phyloP scores from a whole-genome alignment of 2,797 vertebrate genomes.

The Artibeus lituratus region DNA sequence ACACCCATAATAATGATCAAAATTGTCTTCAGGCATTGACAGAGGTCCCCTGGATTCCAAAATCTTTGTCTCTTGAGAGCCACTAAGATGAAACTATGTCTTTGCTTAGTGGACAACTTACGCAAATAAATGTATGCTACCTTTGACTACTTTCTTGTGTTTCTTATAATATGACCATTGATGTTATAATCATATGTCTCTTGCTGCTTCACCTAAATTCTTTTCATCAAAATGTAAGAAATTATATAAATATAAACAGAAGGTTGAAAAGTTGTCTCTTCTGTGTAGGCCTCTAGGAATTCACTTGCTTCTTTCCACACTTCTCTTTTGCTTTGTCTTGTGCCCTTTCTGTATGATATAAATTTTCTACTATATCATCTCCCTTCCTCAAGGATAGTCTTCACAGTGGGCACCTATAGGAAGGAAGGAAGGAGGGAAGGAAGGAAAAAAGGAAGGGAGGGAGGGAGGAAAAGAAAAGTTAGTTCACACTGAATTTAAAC shows the following conservation, averaged over 20 bases:
- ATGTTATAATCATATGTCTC: not conserved
- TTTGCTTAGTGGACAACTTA: not conserved
- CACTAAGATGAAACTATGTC: not conserved
- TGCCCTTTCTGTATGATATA: not conserved
- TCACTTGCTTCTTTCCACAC: not conserved
- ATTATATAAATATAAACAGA: not conserved
- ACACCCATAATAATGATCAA: not conserved
- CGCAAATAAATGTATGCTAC: not conserved
- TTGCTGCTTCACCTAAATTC: not conserved
- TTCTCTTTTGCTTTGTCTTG: not conserved
- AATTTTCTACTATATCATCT: not conserved
- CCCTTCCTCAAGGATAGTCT: not conserved
- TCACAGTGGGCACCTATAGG: not conserved
- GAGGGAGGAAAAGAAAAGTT: not conserved
- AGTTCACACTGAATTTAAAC: conserved; percentile 14
- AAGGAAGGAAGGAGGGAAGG: not conserved
- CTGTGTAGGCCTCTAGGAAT: not conserved
- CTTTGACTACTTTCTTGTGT: not conserved
- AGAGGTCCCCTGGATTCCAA: not conserved
- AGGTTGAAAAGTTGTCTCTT: not conserved
- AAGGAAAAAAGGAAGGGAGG: no score
- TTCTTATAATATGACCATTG: not conserved
- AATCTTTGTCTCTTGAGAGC: not conserved
- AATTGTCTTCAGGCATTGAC: not conserved
- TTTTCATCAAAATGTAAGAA: not conserved